Base-by-base conservation (phyloP, 2,888 invertebrate genomes). In the Nemurella pictetii region DNA sequence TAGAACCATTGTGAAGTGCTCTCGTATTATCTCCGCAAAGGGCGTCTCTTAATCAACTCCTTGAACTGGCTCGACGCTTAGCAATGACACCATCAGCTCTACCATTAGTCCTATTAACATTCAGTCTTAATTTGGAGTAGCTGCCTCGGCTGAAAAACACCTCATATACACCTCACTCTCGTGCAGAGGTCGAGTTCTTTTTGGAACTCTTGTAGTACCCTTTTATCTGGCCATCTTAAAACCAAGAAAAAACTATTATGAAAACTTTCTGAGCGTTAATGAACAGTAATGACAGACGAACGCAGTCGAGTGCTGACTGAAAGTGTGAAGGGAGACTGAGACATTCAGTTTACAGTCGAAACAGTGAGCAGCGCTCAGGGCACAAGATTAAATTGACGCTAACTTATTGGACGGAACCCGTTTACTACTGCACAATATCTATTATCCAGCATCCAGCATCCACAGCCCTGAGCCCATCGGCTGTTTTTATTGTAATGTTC, bases 261-360 rank as follows among this genome's bases (percentile, higher is more conserved):
- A 27, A 75, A 75, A 75, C 28, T 26, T 4, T 73, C 28, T 26
- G 75, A 75, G 27, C 26, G 75, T 75, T 75, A 75, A 75, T 75
- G 75, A 75, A 75, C 75, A 28, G 75, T 75, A 75, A 75, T 75
- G 75, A 75, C 75, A 75, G 75, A 27, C 28, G 75, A 75, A 75
- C 75, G 28, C 28, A 26, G 9, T 27, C 73, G 2, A 28, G 75
- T 75, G 75, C 75, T 26, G 75, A 28, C 75, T 75, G 75, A 75
- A n/a, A 75, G 75, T n/a, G n/a, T 26, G 75, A 27, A 28, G 28
- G 28, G 9, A 27, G 26, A 75, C 26, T 4, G n/a, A 75, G 75
- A 75, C 15, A 75, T 75, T 75, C 28, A 75, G 75, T 75, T 75
- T 75, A 75, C 28, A 75, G 75, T 75, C 26, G 12, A 75, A 75